These are phyloP conservation scores for Rhimphoctona megacephalus DNA, from an alignment of 2,888 invertebrate genomes.

Conservation along the genomic window DNA sequence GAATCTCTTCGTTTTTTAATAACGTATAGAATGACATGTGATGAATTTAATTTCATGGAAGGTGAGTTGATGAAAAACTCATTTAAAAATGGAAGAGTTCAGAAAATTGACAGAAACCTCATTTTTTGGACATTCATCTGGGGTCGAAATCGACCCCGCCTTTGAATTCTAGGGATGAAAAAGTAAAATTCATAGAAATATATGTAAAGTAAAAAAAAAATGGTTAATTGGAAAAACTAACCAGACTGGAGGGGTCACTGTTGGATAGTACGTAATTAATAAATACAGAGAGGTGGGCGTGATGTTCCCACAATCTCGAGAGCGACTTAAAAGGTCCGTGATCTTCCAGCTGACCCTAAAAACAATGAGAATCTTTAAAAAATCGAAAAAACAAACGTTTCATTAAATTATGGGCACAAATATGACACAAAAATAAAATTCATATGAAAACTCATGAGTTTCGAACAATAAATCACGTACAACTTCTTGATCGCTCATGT, in stretches of 20 bases:
- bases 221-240: constrained; percentile 80
- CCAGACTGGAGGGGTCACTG: constrained; percentile 92
- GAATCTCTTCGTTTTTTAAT: no score
- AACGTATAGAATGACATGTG: no score
- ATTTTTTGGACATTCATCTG: no score
- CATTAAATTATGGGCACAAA: not conserved
- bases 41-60: no score
- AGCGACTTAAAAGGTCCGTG: constrained; percentile 96
- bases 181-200: no score
- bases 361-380: constrained; percentile 57
- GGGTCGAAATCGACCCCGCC: no score
- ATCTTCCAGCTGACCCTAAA: constrained; percentile 91
- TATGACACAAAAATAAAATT: not conserved
- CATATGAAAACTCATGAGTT: not conserved
- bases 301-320: constrained; percentile 92
- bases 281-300: constrained; percentile 97
- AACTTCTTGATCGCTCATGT: constrained; percentile 94
- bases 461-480: constrained; percentile 84
- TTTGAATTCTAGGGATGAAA: no score
- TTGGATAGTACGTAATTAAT: constrained; percentile 95
- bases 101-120: no score
- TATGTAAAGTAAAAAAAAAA: not conserved
- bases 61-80: no score
- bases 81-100: no score
- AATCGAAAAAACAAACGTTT: constrained; percentile 30